Conservation (phyloP, 1,140 invertebrate species). For the Proctacanthus coquilletti region DNA sequence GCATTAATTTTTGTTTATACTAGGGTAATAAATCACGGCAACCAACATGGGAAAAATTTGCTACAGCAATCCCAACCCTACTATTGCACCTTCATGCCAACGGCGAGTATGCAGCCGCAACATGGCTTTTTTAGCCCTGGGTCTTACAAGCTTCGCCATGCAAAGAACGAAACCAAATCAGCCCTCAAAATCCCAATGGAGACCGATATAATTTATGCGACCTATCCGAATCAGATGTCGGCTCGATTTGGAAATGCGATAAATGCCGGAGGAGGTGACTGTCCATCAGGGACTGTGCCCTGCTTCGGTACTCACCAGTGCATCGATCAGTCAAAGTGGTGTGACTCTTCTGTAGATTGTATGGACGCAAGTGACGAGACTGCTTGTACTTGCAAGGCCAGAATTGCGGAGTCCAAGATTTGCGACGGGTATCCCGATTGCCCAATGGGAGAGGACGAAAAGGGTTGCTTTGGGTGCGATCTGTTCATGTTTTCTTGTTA, state of each 20-base stretch:
- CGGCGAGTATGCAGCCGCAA: no score
- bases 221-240: constrained; percentile 16
- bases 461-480: constrained; percentile 47
- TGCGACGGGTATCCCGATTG: constrained; percentile 75
- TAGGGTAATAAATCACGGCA: no score
- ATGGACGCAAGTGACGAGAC: constrained; percentile 66
- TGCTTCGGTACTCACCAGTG: constrained; percentile 34
- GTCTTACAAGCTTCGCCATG: no score
- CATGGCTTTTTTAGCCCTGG: no score
- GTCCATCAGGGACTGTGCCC: constrained; percentile 12
- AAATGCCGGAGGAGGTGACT: background rate
- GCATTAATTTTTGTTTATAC: no score
- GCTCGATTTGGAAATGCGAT: background rate
- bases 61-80: no score
- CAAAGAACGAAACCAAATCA: no score
- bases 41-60: no score
- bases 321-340: constrained; percentile 42
- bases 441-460: constrained; percentile 59
- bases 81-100: no score
- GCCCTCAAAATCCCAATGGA: constrained; percentile 9
- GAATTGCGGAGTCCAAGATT: constrained; percentile 41
- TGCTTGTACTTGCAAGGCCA: constrained; percentile 50
- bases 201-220: constrained; percentile 23
- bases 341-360: constrained; percentile 62
- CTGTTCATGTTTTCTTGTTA: constrained; percentile 34